phyloP scores from a whole-genome alignment of 2,797 vertebrate species.

The Arvicola amphibius region DNA sequence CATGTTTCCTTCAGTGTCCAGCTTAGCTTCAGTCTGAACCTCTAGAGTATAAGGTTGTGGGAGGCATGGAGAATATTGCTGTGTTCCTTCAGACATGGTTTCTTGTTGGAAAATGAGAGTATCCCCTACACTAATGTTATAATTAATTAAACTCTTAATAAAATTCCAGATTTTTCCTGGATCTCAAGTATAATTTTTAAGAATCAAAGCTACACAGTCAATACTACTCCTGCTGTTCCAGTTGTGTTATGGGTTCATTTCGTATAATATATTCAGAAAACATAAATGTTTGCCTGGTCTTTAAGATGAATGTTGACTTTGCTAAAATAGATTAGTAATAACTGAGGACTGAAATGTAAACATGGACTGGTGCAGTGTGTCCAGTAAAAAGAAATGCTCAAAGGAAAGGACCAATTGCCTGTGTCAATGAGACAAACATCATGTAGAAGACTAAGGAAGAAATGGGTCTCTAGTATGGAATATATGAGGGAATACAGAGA shows the following conservation, averaged over 20 bases:
- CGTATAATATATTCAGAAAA: constrained; percentile 21
- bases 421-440: not conserved
- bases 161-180: not conserved
- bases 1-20: constrained; percentile 9
- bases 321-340: not conserved
- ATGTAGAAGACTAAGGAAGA: not conserved
- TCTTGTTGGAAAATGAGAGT: not conserved
- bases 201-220: not conserved
- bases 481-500: not conserved
- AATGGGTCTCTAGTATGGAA: not conserved
- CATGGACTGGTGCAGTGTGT: not conserved
- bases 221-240: not conserved
- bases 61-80: not conserved
- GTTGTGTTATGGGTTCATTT: not conserved
- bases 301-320: constrained; percentile 50
- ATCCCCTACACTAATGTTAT: not conserved
- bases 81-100: not conserved
- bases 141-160: constrained; percentile 2
- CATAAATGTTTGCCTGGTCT: not conserved
- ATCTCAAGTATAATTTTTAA: constrained; percentile 38
- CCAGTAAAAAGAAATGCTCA: constrained; percentile 30
- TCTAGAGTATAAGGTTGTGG: not conserved
- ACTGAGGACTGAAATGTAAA: not conserved
- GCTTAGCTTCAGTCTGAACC: not conserved
- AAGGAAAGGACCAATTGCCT: not conserved